Conservation (phyloP, 2,797 vertebrate species). For the Pseudochirops corinnae region DNA sequence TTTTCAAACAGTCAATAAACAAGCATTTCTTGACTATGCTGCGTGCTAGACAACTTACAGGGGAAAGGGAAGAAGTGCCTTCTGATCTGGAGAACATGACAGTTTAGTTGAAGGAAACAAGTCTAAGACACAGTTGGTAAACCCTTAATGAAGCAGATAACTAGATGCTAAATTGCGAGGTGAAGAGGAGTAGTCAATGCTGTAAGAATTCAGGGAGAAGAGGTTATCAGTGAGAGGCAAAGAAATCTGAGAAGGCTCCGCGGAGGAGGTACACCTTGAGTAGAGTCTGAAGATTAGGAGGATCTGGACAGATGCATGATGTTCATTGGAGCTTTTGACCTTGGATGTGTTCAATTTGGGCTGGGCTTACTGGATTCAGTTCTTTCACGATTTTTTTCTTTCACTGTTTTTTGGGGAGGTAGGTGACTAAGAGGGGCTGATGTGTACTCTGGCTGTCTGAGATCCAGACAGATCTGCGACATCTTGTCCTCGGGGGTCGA, state of each 20-base stretch:
- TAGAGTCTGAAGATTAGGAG: neutral
- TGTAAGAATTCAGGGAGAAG: neutral
- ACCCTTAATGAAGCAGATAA: neutral
- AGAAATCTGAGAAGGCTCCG: neutral
- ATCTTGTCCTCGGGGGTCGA: neutral
- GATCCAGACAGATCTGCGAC: neutral
- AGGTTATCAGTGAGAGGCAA: neutral
- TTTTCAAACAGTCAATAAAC: conserved; percentile 6
- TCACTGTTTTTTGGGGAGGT: neutral
- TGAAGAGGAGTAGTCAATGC: neutral
- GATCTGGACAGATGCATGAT: neutral
- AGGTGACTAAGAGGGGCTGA: too few relatives aligned
- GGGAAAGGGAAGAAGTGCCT: neutral
- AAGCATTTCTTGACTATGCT: neutral
- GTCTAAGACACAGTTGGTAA: neutral
- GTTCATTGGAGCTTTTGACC: neutral
- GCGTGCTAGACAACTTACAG: neutral
- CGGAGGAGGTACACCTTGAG: neutral
- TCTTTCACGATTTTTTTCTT: neutral
- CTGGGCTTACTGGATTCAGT: neutral
- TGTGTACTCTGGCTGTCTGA: neutral
- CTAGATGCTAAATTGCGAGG: neutral
- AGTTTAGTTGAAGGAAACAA: neutral
- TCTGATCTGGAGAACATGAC: neutral
- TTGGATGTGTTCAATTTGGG: neutral